Conservation (phyloP, 2,888 invertebrate species). For the Aphidoletes aphidimyza region DNA sequence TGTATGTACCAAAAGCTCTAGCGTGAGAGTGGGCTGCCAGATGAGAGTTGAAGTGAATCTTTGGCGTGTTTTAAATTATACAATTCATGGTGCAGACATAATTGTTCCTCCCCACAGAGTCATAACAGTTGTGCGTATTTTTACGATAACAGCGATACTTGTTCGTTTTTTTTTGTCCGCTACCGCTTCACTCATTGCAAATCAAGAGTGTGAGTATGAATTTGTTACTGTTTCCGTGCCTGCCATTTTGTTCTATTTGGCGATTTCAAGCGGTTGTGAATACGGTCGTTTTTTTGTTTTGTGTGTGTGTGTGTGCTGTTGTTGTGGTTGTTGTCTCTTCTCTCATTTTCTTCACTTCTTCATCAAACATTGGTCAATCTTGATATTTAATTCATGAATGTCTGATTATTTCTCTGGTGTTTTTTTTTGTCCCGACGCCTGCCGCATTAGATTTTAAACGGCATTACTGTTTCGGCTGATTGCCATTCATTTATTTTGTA, state of each 20-base stretch:
- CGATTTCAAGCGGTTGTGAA: background rate
- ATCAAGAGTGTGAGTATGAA: background rate
- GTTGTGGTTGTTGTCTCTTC: background rate
- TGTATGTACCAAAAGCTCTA: background rate
- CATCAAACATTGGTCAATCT: constrained; percentile 43
- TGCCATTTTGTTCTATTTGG: background rate
- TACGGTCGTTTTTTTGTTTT: background rate
- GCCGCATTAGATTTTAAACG: constrained; percentile 39
- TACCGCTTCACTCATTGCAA: background rate
- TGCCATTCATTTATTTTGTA: constrained; percentile 35
- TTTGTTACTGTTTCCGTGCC: background rate
- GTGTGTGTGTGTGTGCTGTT: no score
- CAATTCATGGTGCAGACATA: constrained; percentile 46
- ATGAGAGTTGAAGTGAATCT: background rate
- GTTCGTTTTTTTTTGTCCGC: background rate
- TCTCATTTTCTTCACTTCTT: background rate
- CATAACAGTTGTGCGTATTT: constrained; percentile 46
- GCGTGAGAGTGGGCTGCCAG: background rate
- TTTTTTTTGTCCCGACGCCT: constrained; percentile 22
- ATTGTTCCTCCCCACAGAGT: constrained; percentile 49
- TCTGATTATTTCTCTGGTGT: no score
- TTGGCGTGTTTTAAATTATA: constrained; percentile 49
- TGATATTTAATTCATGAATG: constrained; percentile 49
- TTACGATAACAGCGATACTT: constrained; percentile 21
- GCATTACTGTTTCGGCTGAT: background rate